Base-by-base conservation (phyloP, 1,140 invertebrate species). In the Drosophila truncata region DNA sequence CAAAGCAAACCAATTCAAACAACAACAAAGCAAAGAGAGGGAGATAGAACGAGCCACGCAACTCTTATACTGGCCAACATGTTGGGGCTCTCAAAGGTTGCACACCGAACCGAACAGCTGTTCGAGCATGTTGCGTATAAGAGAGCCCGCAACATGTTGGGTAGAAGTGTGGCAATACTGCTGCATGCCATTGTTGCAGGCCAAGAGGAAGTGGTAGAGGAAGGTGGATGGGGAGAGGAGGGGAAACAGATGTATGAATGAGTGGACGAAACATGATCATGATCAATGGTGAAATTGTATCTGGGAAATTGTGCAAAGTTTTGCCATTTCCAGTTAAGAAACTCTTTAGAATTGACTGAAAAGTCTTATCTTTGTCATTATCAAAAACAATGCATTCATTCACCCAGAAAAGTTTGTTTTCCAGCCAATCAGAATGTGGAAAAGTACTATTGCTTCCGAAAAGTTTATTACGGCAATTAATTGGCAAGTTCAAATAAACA, bases 71-170 rank as follows among this genome's bases (percentile, higher is more conserved):
- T 42, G 14, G 54, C 70, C 18, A 84, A 88, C 80, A 66, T 83
- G 84, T 77, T 87, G 11, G 2, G 83, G 11, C 71, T 86, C 83
- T 86, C 85, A 79, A 66, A 66, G 62, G 79, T 47, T 64, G 59
- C 31, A 62, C 9, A 5, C 11, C 11, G 5, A 37, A 20, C 35
- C 39, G 31, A 82, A 82, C 83, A 87, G 83, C 83, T 87, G 84
- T 80, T 87, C 75, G 75, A 86, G 50, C 74, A 69, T 63, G 76
- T 78, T 78, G 39, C 29, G n/a, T 78, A 78, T 78, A 78, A 78
- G 76, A 78, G 74, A 76, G 29, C 11, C 2, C 0, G 16, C 29
- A 82, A 69, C 83, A 49, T 77, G 82, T 86, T 64, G 78, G 7
- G 41, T 85, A 86, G 63, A 86, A 85, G 82, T 83, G 61, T 46